Base-by-base conservation (phyloP, 2,797 vertebrate species). In the Notolepis coatsorum region DNA sequence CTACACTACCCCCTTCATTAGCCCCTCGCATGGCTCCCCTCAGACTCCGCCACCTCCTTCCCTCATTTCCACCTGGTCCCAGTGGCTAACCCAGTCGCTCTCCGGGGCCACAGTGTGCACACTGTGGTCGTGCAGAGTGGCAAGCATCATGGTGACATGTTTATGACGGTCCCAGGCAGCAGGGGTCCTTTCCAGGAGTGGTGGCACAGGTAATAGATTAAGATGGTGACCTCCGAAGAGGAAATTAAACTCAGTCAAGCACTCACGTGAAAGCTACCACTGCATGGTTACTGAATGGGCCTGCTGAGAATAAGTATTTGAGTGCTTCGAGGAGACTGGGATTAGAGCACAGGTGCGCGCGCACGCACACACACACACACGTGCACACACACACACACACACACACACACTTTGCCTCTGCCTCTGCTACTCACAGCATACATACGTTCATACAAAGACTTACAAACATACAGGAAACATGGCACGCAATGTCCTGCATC, bases 131-230 rank as follows among this genome's bases (percentile, higher is more conserved):
- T 93, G 95, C 92, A 88, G 95, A 95, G 96, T 95, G 95, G 93
- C 91, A 93, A 95, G 93, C 92, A 90, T 94, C 94, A 96, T 95
- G 95, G 95, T 96, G 96, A 97, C 97, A 97, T 94, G 95, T 98
- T 98, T 97, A 98, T 86, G 93, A 94, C 82, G 91, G 55, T 72
- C 75, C 89, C 88, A 76, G 93, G 92, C 93, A 80, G 86, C 93
- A 80, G 94, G 94, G 94, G 92, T 92, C 93, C 92, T 93, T 93
- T 94, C 92, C 94, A 91, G 92, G 94, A 94, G 94, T 94, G 79
- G 90, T 91, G 94, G 93, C 93, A 93, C 94, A 95, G 89, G 37
- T 88, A 93, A 94, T 84, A 84, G 92, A 95, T 95, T 96, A 96
- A 93, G 93, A 95, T 92, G n/a, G 88, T 93, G 93, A 94, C 93